These are phyloP conservation scores for Leptodirus hochenwartii DNA, from an alignment of 2,888 invertebrate genomes.

Conservation along the genomic window DNA sequence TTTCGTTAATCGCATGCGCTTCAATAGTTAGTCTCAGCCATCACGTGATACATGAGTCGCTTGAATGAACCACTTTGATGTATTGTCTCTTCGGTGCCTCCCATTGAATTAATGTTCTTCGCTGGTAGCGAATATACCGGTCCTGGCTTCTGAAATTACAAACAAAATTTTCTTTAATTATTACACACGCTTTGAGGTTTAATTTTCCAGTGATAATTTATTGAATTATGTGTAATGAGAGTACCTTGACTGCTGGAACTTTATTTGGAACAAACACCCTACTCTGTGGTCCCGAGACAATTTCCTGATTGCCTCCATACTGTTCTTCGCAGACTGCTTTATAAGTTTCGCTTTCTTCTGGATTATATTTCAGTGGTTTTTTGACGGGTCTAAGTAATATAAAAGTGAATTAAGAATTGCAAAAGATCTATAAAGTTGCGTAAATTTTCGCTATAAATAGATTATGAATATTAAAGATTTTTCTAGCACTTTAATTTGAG, in stretches of 20 bases:
- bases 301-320: conserved; percentile 46
- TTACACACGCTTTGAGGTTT: not conserved
- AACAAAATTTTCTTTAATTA: conserved; percentile 8
- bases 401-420: too few relatives aligned
- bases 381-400: conserved; percentile 31
- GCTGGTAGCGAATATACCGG: conserved; percentile 14
- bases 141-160: conserved; percentile 21
- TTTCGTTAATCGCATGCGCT: too few relatives aligned
- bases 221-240: not conserved
- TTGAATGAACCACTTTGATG: conserved; percentile 87
- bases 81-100: conserved; percentile 59
- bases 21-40: too few relatives aligned
- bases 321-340: conserved; percentile 69
- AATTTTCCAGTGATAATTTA: not conserved
- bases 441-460: too few relatives aligned
- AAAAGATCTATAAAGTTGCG: too few relatives aligned
- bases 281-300: conserved; percentile 49
- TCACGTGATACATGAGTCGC: conserved; percentile 79
- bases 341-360: conserved; percentile 75
- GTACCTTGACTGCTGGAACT: conserved; percentile 12
- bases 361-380: conserved; percentile 57
- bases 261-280: conserved; percentile 57
- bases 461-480: too few relatives aligned
- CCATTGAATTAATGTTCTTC: conserved; percentile 39
- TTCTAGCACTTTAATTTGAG: too few relatives aligned